Percentiles rank a stretch among this genome's conserved stretches.
These are phyloP conservation scores for Oxytorus armatus DNA, from an alignment of 2,888 invertebrate genomes.

Conservation along the genomic window DNA sequence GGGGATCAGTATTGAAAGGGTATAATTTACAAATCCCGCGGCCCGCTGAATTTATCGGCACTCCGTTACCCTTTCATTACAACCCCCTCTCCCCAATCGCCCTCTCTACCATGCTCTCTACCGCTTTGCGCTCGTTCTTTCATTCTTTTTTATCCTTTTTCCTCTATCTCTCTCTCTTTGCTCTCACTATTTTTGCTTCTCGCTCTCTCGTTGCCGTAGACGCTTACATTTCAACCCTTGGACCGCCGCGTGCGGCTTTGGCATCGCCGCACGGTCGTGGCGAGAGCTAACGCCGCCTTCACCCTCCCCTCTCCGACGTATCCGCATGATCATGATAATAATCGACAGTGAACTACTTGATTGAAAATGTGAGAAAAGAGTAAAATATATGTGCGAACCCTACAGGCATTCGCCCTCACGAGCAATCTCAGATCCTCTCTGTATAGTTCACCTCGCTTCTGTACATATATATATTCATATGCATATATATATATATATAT, in stretches of 20 bases:
- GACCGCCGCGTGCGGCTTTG: conserved; percentile 75
- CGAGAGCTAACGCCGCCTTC: conserved; percentile 36
- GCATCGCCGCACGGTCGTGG: conserved; percentile 70
- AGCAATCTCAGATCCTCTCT: conserved; percentile 1
- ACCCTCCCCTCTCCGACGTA: conserved; percentile 60
- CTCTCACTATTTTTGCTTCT: conserved; percentile 34
- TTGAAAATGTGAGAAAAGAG: conserved; percentile 71
- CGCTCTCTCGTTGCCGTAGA: conserved; percentile 49
- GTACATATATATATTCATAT: too few relatives aligned
- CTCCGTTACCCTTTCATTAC: conserved; percentile 84
- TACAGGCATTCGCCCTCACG: conserved; percentile 39
- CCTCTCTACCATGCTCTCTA: conserved; percentile 16
- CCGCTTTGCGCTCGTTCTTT: conserved; percentile 61
- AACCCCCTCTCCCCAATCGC: conserved; percentile 76
- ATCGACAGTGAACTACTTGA: conserved; percentile 72
- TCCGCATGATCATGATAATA: conserved; percentile 67
- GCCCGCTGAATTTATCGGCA: conserved; percentile 84
- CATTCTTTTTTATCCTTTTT: conserved; percentile 55
- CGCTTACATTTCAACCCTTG: conserved; percentile 76
- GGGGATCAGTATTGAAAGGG: conserved; percentile 83
- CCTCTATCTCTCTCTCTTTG: conserved; percentile 58
- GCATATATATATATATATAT: too few relatives aligned
- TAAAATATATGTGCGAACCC: conserved; percentile 59
- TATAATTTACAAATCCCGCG: conserved; percentile 84
- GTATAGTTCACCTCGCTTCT: conserved; percentile 1